Percentiles rank a stretch among this genome's conserved stretches.
These are phyloP conservation scores for Acleris holmiana DNA, from an alignment of 2,888 invertebrate genomes.

Conservation along the genomic window DNA sequence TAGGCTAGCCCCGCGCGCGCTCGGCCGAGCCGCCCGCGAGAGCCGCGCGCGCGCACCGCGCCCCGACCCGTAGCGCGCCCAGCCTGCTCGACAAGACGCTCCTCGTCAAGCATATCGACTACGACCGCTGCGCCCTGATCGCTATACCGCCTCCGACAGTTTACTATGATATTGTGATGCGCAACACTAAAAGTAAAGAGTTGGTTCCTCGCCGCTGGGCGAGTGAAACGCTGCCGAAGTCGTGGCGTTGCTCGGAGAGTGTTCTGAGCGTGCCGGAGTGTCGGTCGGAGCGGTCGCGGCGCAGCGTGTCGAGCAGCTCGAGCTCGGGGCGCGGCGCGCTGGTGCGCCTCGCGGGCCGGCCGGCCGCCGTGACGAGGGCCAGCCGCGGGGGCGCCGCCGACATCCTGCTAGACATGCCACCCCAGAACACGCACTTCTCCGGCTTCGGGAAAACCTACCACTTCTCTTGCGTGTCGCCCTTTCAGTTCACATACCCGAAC, in stretches of 20 bases:
- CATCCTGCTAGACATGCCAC: slow-evolving; percentile 76
- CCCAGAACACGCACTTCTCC: slow-evolving; percentile 78
- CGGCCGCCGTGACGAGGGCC: slow-evolving; percentile 82
- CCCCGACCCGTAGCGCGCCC: slow-evolving; percentile 49
- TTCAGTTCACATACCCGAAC: slow-evolving; percentile 78
- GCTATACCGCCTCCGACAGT: slow-evolving; percentile 74
- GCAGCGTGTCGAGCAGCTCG: slow-evolving; percentile 56
- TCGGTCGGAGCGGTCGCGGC: slow-evolving; percentile 58
- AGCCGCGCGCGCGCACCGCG: slow-evolving; percentile 59
- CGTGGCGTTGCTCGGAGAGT: slow-evolving; percentile 78
- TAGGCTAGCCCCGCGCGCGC: slow-evolving; percentile 85
- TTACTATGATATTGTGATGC: slow-evolving; percentile 72
- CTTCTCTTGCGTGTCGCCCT: slow-evolving; percentile 82
- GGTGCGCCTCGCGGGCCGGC: slow-evolving; percentile 69
- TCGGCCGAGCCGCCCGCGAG: slow-evolving; percentile 72
- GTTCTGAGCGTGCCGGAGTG: slow-evolving; percentile 62
- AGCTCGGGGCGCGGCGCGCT: slow-evolving; percentile 51
- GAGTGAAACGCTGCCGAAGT: slow-evolving; percentile 73
- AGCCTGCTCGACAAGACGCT: slow-evolving; percentile 75
- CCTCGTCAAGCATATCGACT: slow-evolving; percentile 72
- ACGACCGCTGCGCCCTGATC: slow-evolving; percentile 76
- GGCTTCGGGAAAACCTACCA: slow-evolving; percentile 83
- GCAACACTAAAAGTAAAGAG: slow-evolving; percentile 56
- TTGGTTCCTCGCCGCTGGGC: slow-evolving; percentile 70
- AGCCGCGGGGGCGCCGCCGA: slow-evolving; percentile 79